phyloP scores from a whole-genome alignment of 2,797 vertebrate genomes.

The Lutjanus campechanus region DNA sequence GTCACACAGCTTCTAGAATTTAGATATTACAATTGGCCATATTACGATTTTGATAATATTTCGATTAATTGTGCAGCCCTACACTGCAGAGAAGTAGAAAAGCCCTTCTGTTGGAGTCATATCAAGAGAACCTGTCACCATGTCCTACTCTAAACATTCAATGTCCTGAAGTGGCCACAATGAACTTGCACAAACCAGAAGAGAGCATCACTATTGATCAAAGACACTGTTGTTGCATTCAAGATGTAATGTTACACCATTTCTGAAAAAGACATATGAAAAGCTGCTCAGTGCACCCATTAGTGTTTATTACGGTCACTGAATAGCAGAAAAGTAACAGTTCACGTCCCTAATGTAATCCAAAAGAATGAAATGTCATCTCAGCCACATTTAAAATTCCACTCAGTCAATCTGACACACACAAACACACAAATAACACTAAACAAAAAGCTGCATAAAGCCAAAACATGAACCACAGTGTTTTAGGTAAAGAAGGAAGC shows the following conservation, averaged over 20 bases:
- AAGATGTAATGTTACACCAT: conserved; percentile 33
- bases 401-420: conserved; percentile 39
- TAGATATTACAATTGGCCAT: too few relatives aligned
- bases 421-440: conserved; percentile 28
- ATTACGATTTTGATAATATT: too few relatives aligned
- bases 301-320: conserved; percentile 63
- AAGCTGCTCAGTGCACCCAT: conserved; percentile 59
- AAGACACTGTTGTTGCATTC: conserved; percentile 44
- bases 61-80: too few relatives aligned
- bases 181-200: conserved; percentile 25
- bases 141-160: conserved; percentile 24
- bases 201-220: conserved; percentile 55
- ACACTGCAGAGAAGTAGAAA: conserved; percentile 30
- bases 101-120: conserved; percentile 22
- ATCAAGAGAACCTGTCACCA: conserved; percentile 45
- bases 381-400: conserved; percentile 45
- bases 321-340: conserved; percentile 68
- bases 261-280: conserved; percentile 42
- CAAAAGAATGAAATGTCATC: conserved; percentile 53
- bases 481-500: conserved; percentile 74
- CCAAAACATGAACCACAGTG: conserved; percentile 48
- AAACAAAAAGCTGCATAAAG: conserved; percentile 36
- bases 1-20: too few relatives aligned
- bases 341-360: conserved; percentile 68
- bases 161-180: conserved; percentile 54